Base-by-base conservation (phyloP, 2,888 invertebrate species). In the Acleris laterana region DNA sequence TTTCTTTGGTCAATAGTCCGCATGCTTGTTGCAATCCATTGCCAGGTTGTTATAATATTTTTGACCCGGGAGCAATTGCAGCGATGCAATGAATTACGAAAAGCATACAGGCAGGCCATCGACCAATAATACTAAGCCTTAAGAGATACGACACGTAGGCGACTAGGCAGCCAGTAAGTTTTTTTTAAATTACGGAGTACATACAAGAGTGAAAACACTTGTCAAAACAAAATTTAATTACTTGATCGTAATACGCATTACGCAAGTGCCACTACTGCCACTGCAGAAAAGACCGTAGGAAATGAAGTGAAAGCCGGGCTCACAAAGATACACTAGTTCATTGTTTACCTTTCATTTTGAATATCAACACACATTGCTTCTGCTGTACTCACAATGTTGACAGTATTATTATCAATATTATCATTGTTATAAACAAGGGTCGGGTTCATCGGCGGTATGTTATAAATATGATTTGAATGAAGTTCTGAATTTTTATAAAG, bases 161-260 rank as follows among this genome's bases (percentile, higher is more conserved):
- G 0, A 0, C 6, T 25, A 25, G 1, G 32, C 9, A 32, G 7
- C 13, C 13, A 4, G 13, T 38, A 38, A 7, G 3, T 38, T 13
- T 38, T 4, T 13, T 38, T 38, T n/a, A n/a, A 13, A 13, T 9
- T 13, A 38, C 13, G 4, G 38, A 13, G 4, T 7, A 42, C n/a
- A 55, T 38, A 28, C 56, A 32, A n/a, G n/a, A 49, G 13, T 38
- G 38, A 38, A 38, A 49, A n/a, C 25, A 48, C 22, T 52, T 11
- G 53, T 20, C 7, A 19, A 32, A 42, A 50, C 59, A 48, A 22
- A 53, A 44, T 60, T 46, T 65, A 61, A 65, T 56, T 61, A 61
- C 28, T 55, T 50, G 28, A 22, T 51, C 50, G 56, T 61, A 65
- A 56, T 60, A 7, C 9, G 42, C 19, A 44, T 65, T 65, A 38